These are phyloP conservation scores for Pecten maximus DNA, from an alignment of 2,888 invertebrate species.

Conservation along the genomic window DNA sequence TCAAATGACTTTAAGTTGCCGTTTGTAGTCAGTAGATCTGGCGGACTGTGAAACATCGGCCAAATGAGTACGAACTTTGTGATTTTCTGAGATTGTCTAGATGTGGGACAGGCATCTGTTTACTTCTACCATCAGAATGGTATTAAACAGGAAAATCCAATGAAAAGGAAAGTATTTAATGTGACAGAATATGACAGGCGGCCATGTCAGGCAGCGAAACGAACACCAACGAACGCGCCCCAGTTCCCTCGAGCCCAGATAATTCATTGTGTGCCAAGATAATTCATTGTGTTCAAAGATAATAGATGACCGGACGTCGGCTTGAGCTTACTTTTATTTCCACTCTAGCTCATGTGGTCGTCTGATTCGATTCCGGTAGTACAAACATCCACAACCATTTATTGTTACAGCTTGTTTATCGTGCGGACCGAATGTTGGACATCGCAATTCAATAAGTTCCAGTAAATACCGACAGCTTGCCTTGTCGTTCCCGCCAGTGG, in stretches of 20 bases:
- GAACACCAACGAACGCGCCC: neutral
- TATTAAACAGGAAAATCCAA: neutral
- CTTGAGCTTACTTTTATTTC: slow-evolving; percentile 6
- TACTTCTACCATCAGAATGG: neutral
- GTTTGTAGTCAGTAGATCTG: no score
- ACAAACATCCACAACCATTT: neutral
- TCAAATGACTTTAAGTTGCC: no score
- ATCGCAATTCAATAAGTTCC: neutral
- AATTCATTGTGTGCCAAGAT: neutral
- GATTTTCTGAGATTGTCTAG: neutral
- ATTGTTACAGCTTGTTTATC: neutral
- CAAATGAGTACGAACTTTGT: neutral
- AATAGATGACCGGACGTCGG: neutral
- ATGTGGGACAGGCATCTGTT: neutral
- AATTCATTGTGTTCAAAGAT: neutral
- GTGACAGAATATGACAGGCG: slow-evolving; percentile 19
- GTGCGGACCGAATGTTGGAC: neutral
- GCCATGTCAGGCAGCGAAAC: neutral
- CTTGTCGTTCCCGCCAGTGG: neutral
- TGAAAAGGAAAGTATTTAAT: neutral
- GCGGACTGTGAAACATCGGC: neutral
- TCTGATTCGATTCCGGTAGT: neutral
- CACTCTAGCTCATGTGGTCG: neutral
- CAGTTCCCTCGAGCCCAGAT: neutral
- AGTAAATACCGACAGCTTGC: neutral